Percentiles rank a stretch among this genome's conserved stretches.
These are phyloP conservation scores for Bufo bufo DNA, from an alignment of 2,113 vertebrate species.

Conservation along the genomic window DNA sequence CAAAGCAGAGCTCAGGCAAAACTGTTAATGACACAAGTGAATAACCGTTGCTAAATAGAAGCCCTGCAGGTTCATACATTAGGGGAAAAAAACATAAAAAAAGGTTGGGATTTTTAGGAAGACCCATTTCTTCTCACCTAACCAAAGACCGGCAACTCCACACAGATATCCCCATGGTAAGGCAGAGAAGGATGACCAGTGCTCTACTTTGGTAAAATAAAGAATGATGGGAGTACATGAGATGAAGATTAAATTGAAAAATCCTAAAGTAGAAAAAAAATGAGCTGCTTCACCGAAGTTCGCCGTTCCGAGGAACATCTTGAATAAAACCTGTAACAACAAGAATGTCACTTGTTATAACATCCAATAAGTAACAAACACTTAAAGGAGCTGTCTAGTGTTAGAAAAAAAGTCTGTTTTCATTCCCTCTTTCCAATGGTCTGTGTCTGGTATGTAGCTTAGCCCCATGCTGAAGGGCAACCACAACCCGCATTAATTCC, in stretches of 20 bases:
- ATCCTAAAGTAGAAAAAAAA: slow-evolving; percentile 94
- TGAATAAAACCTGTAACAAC: slow-evolving; percentile 88
- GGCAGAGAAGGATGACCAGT: slow-evolving; percentile 92
- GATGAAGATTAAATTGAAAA: slow-evolving; percentile 98
- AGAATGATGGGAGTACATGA: slow-evolving; percentile 92
- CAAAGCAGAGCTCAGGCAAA: too few relatives aligned
- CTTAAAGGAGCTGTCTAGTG: neutral
- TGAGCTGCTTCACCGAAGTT: slow-evolving; percentile 94
- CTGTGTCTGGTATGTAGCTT: neutral
- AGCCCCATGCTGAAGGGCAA: too few relatives aligned
- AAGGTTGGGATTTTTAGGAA: neutral
- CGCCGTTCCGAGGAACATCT: slow-evolving; percentile 97
- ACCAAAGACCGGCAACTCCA: slow-evolving; percentile 93
- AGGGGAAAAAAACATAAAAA: neutral
- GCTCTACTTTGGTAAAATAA: slow-evolving; percentile 94
- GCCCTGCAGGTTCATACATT: neutral
- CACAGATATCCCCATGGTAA: slow-evolving; percentile 96
- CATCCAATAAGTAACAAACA: neutral
- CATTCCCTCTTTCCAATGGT: neutral
- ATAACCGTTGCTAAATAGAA: too few relatives aligned
- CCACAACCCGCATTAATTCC: too few relatives aligned
- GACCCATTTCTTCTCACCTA: slow-evolving; percentile 76
- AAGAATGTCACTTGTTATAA: neutral
- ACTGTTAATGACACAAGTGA: too few relatives aligned
- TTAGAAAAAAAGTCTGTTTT: neutral